Evolutionary conservation across 2,888 invertebrate species (phyloP), one percentile per base, ranked within the genome.

Genomic region (Drosophila acutilabella): DNA sequence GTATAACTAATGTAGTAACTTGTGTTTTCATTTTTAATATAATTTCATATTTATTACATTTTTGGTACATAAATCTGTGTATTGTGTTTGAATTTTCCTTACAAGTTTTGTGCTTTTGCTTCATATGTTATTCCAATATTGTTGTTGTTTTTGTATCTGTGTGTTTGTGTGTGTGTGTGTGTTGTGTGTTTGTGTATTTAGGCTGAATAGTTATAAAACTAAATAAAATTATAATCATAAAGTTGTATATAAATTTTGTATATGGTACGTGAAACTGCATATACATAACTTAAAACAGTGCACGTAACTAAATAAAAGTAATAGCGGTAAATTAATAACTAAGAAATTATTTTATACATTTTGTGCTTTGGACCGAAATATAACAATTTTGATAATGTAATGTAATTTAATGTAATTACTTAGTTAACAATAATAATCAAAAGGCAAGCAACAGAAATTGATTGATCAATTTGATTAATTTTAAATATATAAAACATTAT

Each of bases 21-120:
- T 53, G 61, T 69, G 54, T 69, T 76, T 77, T 77, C 76, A 71
- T 52, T 69, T 76, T 77, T 78, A 73, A 76, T 85, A 88, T 89
- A 89, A 85, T 88, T 86, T 82, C 71, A 89, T 87, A 89, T 89
- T 87, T 90, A 90, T 90, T 89, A 86, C 75, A 89, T 90, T 90
- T 88, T 90, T 90, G 90, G 90, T 90, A 91, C 90, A 90, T 90
- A 90, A 85, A 90, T 88, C 89, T 84, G 83, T 89, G 88, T 75
- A 57, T 71, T 78, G 61, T 73, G 64, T 64, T 62, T 67, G 61
- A 40, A 51, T 67, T 80, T 80, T 64, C 68, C 65, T 79, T 74
- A 68, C 65, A 64, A 58, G 54, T 58, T 57, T 78, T 48, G 66
- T 71, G 66, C 61, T 64, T 42, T 44, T 65, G 42, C 48, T 53